phyloP scores from a whole-genome alignment of 2,888 invertebrate species.

The Hybos culiciformis region DNA sequence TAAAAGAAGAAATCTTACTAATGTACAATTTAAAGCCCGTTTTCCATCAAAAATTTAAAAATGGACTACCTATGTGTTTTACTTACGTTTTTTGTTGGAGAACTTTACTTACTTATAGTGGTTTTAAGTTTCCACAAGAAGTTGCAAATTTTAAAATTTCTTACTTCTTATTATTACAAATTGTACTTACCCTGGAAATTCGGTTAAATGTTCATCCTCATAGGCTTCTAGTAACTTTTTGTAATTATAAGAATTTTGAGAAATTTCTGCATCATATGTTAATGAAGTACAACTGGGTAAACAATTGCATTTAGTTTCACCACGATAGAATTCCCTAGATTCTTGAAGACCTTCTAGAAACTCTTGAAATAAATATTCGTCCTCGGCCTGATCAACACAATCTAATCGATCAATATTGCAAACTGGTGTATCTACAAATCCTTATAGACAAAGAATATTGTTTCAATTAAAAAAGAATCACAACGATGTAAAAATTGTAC shows the following conservation, averaged over 20 bases:
- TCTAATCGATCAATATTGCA: constrained; percentile 29
- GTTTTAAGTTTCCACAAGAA: too few species aligned
- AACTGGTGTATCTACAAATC: constrained; percentile 26
- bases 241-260: constrained; percentile 20
- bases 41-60: too few species aligned
- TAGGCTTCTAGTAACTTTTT: background rate
- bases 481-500: background rate
- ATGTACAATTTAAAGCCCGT: too few species aligned
- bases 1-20: background rate
- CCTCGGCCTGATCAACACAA: constrained; percentile 31
- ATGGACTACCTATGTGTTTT: too few species aligned
- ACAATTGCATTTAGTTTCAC: constrained; percentile 28
- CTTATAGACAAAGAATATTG: constrained; percentile 15
- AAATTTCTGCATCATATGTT: constrained; percentile 29
- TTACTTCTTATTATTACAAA: background rate
- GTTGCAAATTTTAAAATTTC: background rate
- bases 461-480: constrained; percentile 17
- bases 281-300: constrained; percentile 31
- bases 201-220: background rate
- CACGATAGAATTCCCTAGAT: constrained; percentile 25
- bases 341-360: constrained; percentile 28
- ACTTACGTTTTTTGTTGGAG: too few species aligned
- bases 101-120: too few species aligned
- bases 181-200: background rate
- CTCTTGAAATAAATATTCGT: constrained; percentile 27